phyloP scores from a whole-genome alignment of 2,113 vertebrate genomes.

The Synchiropus splendidus region DNA sequence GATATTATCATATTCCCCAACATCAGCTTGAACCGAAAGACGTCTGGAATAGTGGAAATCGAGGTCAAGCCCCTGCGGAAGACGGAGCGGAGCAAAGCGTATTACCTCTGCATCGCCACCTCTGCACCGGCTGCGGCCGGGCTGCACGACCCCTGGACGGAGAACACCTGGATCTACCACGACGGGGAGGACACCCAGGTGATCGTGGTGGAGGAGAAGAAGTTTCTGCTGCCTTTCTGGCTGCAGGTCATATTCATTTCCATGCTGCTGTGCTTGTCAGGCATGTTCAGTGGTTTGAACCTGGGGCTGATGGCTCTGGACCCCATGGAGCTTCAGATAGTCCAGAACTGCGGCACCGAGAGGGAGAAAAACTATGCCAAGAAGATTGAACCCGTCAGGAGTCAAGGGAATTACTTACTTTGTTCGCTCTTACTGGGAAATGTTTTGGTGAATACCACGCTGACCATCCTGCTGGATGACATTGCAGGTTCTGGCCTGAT shows the following conservation, averaged over 20 bases:
- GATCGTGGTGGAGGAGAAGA: constrained; percentile 95
- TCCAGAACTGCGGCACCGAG: constrained; percentile 97
- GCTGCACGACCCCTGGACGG: constrained; percentile 80
- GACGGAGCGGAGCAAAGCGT: constrained; percentile 91
- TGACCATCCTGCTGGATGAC: constrained; percentile 95
- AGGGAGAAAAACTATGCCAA: constrained; percentile 95
- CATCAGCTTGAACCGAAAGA: constrained; percentile 82
- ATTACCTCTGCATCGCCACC: constrained; percentile 90
- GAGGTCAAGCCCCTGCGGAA: constrained; percentile 93
- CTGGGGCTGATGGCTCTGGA: constrained; percentile 98
- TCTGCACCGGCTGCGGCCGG: constrained; percentile 72
- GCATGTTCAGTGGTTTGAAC: constrained; percentile 98
- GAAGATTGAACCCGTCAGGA: constrained; percentile 91
- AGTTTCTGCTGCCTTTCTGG: constrained; percentile 96
- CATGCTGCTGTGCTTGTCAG: constrained; percentile 89
- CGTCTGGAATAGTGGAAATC: constrained; percentile 89
- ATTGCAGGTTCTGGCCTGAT: constrained; percentile 92
- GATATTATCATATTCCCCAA: constrained; percentile 87
- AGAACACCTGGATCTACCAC: constrained; percentile 97
- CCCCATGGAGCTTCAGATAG: constrained; percentile 98
- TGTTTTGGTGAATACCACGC: constrained; percentile 94
- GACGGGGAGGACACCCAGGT: constrained; percentile 95
- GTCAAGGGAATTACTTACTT: constrained; percentile 96
- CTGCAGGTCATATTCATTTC: constrained; percentile 98
- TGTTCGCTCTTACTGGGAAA: constrained; percentile 95